Percentiles rank a stretch among this genome's conserved stretches.
Evolutionary conservation across 2,888 invertebrate genomes (phyloP).

Genomic region (Imbricaverruca yamaguchii): DNA sequence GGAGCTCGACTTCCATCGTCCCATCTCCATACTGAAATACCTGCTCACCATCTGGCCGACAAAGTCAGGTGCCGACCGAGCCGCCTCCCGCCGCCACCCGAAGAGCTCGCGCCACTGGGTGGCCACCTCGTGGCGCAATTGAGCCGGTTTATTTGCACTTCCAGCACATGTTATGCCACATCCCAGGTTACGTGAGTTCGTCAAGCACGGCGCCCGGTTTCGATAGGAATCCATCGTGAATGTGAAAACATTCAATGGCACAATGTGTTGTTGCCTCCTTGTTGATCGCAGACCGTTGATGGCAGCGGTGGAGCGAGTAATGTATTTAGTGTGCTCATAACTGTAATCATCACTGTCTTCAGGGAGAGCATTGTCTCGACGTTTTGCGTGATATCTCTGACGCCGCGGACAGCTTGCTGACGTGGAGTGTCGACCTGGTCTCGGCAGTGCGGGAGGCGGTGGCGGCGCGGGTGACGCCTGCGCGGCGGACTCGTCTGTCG

Average conservation of each 20-base stretch:
- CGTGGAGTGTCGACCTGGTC: no score
- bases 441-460: not conserved
- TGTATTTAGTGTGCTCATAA: no score
- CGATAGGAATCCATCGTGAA: not conserved
- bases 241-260: not conserved
- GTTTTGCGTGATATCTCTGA: no score
- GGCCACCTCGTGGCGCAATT: not conserved
- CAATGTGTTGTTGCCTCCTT: no score
- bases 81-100: no score
- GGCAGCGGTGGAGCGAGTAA: no score
- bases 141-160: not conserved
- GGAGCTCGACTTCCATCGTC: conserved; percentile 78
- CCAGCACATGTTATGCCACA: not conserved
- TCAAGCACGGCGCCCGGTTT: not conserved
- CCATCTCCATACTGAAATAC: conserved; percentile 89
- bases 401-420: no score
- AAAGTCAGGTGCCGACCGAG: conserved; percentile 64
- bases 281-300: no score
- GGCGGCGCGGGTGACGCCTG: not conserved
- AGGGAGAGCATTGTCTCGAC: no score
- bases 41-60: conserved; percentile 93
- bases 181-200: not conserved
- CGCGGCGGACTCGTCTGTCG: not conserved
- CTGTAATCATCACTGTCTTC: no score
- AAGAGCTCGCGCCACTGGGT: no score